Evolutionary conservation across 2,113 vertebrate species (phyloP), one percentile per base, ranked within the genome.

Genomic region (Casuarius casuarius): DNA sequence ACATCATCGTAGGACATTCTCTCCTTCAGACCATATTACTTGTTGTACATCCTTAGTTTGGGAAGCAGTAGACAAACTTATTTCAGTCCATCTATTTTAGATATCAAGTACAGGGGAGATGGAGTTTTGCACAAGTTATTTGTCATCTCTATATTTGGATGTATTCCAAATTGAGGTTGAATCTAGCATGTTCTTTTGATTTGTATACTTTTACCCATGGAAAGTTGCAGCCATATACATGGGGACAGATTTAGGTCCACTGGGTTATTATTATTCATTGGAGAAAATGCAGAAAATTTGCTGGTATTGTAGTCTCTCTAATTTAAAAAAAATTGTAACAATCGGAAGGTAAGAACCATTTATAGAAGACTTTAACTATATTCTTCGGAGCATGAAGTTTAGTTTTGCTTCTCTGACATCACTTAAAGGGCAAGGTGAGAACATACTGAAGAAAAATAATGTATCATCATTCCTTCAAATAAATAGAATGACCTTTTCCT

Each of bases 181-280:
- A 90, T 68, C 40, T 20, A 76, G 1, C 44, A 83, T 92, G 44
- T 92, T 72, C 44, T 93, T 92, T 90, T 93, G 83, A 90, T 95
- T 94, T 89, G 52, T 89, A 38, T 61, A 38, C 14, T 94, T 72
- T 89, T 59, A 61, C 1, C 0, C 40, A 52, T 1, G 54, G 78
- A 84, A 87, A 73, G 16, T 76, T 95, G 33, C 28, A 85, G 19
- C 8, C 56, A 5, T 62, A 83, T 80, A 73, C 2, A 38, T 38
- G 19, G 16, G 13, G 58, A 93, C 42, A 89, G 89, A 92, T 89
- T 81, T 82, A 83, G 31, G 72, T 86, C 49, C 35, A 31, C 40
- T 63, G 49, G n/a, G n/a, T 65, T 83, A 83, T 88, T 87, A 61
- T 35, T 89, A 70, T 94, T 82, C 31, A 66, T 61, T 75, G 31